Evolutionary conservation across 2,797 vertebrate species (phyloP).

Genomic region (Megaceryle alcyon): DNA sequence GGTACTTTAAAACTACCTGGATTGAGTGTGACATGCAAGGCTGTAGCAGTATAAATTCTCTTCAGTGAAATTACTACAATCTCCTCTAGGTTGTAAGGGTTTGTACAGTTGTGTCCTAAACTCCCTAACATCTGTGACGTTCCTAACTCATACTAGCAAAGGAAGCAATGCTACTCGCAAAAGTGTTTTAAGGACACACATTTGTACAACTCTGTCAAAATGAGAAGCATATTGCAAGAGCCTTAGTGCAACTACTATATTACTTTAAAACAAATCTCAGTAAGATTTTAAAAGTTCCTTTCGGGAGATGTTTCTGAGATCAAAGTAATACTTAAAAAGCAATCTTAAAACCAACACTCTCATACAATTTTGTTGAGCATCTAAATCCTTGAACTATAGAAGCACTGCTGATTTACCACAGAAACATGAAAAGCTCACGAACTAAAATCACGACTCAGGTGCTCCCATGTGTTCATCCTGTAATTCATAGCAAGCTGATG

Average conservation of each 20-base stretch:
- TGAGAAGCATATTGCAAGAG: not conserved
- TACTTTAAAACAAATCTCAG: not conserved
- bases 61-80: not conserved
- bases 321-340: not conserved
- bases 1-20: not conserved
- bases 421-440: not conserved
- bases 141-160: not conserved
- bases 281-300: not conserved
- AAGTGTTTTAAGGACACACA: not conserved
- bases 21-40: not conserved
- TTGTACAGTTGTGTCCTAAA: not conserved
- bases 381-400: not conserved
- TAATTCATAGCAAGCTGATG: not conserved
- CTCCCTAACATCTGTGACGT: not conserved
- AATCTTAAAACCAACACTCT: not conserved
- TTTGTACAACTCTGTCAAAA: not conserved
- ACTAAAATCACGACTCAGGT: not conserved
- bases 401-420: not conserved
- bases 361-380: not conserved
- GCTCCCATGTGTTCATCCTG: not conserved
- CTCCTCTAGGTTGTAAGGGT: not conserved
- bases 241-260: not conserved
- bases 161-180: not conserved
- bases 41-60: not conserved
- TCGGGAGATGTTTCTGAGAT: not conserved